These are phyloP conservation scores for Noctua pronuba DNA, from an alignment of 2,888 invertebrate genomes.

Conservation along the genomic window DNA sequence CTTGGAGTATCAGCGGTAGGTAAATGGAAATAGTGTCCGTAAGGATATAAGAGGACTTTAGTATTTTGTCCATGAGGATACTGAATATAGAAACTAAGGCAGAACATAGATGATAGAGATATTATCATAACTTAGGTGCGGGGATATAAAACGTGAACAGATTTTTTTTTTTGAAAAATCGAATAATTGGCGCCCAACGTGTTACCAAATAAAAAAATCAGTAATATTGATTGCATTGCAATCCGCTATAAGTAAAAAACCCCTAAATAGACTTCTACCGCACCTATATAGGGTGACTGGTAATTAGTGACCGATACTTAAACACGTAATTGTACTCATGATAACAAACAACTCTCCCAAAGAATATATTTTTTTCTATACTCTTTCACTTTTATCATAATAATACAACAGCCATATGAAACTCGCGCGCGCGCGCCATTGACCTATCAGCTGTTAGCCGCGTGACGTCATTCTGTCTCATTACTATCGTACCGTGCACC, in stretches of 20 bases:
- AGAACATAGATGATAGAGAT: background rate
- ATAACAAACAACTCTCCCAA: no score
- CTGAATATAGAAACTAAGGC: background rate
- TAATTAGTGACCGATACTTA: no score
- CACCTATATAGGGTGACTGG: no score
- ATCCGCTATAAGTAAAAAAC: background rate
- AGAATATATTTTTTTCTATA: no score
- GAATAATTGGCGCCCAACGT: constrained; percentile 2
- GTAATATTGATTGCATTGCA: background rate
- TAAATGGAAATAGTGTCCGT: constrained; percentile 24
- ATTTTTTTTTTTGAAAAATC: background rate
- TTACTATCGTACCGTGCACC: no score
- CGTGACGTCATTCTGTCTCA: no score
- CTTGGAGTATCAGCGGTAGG: background rate
- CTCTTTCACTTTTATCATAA: no score
- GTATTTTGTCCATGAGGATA: background rate
- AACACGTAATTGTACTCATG: no score
- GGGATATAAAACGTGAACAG: no score
- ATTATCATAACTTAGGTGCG: background rate
- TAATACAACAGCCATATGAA: no score
- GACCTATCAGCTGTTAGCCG: no score
- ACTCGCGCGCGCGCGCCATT: no score
- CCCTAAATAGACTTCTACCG: background rate
- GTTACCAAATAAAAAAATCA: background rate
- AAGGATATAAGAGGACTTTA: constrained; percentile 16